phyloP scores from a whole-genome alignment of 2,113 vertebrate species.

The Siphamia tubifer region DNA sequence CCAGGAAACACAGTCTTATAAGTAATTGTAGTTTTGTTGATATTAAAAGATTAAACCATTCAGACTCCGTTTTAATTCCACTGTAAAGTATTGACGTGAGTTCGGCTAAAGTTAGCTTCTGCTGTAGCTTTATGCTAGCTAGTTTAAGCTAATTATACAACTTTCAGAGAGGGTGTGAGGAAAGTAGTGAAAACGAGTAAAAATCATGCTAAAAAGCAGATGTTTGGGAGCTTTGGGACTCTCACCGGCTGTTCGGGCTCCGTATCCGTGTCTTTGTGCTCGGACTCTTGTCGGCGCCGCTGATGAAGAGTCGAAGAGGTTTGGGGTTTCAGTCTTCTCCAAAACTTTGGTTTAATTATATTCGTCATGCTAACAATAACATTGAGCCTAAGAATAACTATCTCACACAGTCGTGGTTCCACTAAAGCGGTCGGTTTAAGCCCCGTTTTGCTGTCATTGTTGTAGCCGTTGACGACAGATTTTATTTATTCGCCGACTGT shows the following conservation, averaged over 20 bases:
- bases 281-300: conserved; percentile 15
- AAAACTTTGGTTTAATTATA: conserved; percentile 20
- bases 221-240: rapidly evolving
- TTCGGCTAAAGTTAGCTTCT: no score
- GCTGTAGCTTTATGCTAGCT: conserved; percentile 43
- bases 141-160: neutral
- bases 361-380: conserved; percentile 44
- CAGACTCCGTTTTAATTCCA: no score
- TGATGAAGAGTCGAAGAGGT: conserved; percentile 33
- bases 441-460: neutral
- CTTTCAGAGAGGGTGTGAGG: no score
- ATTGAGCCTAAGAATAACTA: neutral
- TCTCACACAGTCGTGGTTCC: neutral
- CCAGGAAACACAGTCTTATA: no score
- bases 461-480: neutral
- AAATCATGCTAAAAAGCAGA: rapidly evolving
- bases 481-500: conserved; percentile 13
- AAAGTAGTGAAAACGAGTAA: no score
- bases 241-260: conserved; percentile 30
- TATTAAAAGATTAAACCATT: no score
- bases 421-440: neutral
- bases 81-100: no score
- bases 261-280: conserved; percentile 34
- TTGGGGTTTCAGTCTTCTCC: conserved; percentile 24
- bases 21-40: no score